phyloP scores from a whole-genome alignment of 1,140 invertebrate species.

The Macrosteles quadrilineatus region DNA sequence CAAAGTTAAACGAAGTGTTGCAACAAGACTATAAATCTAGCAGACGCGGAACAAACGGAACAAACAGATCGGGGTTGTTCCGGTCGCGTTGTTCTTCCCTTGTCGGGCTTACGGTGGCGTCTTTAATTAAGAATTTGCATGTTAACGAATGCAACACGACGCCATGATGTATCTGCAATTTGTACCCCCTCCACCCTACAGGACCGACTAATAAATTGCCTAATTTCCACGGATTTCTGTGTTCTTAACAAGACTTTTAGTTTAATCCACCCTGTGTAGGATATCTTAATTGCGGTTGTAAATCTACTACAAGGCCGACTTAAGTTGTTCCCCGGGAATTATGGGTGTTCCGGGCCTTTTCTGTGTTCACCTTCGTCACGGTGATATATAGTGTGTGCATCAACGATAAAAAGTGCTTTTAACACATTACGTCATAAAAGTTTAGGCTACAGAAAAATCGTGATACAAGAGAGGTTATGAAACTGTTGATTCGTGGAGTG shows the following conservation, averaged over 20 bases:
- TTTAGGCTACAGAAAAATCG: too few species aligned
- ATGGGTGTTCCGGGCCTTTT: neutral
- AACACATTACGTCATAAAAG: too few species aligned
- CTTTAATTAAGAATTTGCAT: conserved; percentile 35
- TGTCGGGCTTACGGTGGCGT: conserved; percentile 22
- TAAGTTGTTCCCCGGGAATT: neutral
- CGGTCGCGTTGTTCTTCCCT: conserved; percentile 1
- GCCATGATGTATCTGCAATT: conserved; percentile 32
- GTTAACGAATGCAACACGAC: conserved; percentile 27
- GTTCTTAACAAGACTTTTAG: conserved; percentile 15
- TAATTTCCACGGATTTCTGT: conserved; percentile 16
- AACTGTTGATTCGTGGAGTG: too few species aligned
- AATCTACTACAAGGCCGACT: conserved; percentile 3
- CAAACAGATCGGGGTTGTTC: conserved; percentile 2
- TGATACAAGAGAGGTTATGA: too few species aligned
- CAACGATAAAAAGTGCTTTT: too few species aligned
- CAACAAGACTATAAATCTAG: too few species aligned
- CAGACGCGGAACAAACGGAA: too few species aligned
- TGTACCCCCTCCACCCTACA: conserved; percentile 10
- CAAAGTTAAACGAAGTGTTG: too few species aligned
- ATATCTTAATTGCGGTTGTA: conserved; percentile 12
- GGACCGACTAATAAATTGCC: conserved; percentile 14
- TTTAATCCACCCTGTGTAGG: conserved; percentile 1
- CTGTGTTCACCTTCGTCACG: neutral
- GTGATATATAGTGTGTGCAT: too few species aligned